Conservation (phyloP, 2,797 vertebrate species). For the Arremon brunneinucha region DNA sequence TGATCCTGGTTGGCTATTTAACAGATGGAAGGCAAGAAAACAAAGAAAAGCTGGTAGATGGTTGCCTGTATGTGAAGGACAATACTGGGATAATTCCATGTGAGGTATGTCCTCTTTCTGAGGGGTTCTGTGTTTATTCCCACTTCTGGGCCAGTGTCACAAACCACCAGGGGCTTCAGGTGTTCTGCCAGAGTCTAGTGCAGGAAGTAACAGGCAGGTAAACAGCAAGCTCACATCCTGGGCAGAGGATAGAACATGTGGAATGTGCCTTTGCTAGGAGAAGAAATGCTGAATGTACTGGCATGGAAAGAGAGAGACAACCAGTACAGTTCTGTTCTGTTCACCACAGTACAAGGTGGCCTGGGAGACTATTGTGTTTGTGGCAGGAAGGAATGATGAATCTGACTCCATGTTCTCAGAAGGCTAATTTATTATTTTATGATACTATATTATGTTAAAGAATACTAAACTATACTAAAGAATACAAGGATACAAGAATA, state of each 20-base stretch:
- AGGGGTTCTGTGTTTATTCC: background rate
- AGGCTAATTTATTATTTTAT: too few species aligned
- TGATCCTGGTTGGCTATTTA: slow-evolving; percentile 86
- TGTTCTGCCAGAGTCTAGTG: background rate
- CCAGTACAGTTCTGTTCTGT: background rate
- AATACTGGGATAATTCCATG: slow-evolving; percentile 79
- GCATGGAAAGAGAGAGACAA: background rate
- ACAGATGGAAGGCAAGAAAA: slow-evolving; percentile 59
- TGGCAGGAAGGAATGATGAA: too few species aligned
- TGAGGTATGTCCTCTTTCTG: slow-evolving; percentile 73
- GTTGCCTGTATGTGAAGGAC: slow-evolving; percentile 80
- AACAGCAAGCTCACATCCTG: background rate
- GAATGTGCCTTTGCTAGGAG: background rate
- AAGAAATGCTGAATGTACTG: background rate
- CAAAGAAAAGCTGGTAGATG: slow-evolving; percentile 50
- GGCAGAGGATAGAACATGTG: background rate
- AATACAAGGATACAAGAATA: too few species aligned
- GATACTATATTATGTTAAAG: too few species aligned
- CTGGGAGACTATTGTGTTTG: background rate
- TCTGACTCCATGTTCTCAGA: too few species aligned
- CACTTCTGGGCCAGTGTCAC: background rate
- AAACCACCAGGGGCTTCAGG: background rate
- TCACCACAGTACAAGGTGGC: background rate
- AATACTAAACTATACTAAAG: too few species aligned
- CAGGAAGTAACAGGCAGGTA: background rate